Percentiles rank a stretch among this genome's conserved stretches.
These are phyloP conservation scores for Rattus norvegicus DNA, from an alignment of 2,113 vertebrate species.

Conservation along the genomic window DNA sequence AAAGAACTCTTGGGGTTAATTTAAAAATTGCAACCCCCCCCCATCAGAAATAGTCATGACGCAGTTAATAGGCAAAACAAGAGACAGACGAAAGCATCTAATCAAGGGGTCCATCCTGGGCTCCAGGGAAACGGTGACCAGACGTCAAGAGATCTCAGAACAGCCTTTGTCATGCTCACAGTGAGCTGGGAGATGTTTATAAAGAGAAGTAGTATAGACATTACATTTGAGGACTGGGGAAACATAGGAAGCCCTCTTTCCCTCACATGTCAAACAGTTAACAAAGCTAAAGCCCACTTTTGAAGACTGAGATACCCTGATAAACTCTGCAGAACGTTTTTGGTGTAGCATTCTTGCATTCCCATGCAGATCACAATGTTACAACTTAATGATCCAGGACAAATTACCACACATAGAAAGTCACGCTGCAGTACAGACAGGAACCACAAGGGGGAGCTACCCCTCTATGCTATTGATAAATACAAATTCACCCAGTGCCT, in stretches of 20 bases:
- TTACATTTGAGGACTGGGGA: not conserved
- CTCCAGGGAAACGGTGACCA: not conserved
- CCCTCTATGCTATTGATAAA: not conserved
- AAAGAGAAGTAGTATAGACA: not conserved
- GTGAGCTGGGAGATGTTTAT: not conserved
- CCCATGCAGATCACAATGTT: not conserved
- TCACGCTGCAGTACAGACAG: not conserved
- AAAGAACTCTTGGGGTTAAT: not conserved
- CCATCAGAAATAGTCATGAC: not conserved
- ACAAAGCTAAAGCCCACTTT: not conserved
- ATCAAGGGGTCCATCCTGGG: not conserved
- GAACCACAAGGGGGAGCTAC: not conserved
- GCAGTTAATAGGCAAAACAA: not conserved
- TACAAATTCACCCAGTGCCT: not conserved
- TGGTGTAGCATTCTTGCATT: not conserved
- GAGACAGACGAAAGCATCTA: not conserved
- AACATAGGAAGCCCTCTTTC: not conserved
- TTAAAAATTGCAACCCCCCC: not conserved
- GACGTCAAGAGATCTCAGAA: not conserved
- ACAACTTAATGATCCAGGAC: not conserved
- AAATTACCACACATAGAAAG: not conserved
- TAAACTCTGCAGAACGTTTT: not conserved
- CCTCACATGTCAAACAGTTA: not conserved
- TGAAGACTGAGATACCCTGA: not conserved
- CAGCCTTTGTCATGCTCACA: not conserved